Evolutionary conservation across 2,888 invertebrate genomes (phyloP), one percentile per base, ranked within the genome.

Genomic region (Oxytorus armatus): DNA sequence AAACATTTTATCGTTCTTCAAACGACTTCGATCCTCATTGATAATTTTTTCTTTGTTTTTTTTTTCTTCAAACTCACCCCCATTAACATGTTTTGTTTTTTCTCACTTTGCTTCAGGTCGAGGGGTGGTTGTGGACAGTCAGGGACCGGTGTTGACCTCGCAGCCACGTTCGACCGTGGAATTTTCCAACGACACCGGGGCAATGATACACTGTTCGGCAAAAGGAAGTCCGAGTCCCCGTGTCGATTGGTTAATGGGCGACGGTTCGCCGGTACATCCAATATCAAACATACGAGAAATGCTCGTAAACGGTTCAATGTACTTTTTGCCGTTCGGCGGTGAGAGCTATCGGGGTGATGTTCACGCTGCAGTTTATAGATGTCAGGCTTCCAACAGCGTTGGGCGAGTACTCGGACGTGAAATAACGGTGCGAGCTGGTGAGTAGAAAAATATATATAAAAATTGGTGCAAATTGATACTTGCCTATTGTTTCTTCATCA

Each of bases 361-460:
- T 72, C 98, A 98, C 92, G 94, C 96, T 63, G 95, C 96, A 85
- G 95, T 95, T 77, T 98, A 98, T 93, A 94, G 97, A 89, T 95
- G 94, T 85, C 91, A 91, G 85, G 92, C 92, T 1, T 92, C 92
- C 86, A 96, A 96, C 92, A 92, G 94, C 83, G 95, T 96, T 77
- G 97, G 97, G 42, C 94, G 94, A 70, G 94, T 98, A 65, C 94
- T 98, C 86, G 97, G 98, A 87, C 95, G 96, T 86, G 96, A 96
- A 90, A 96, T 98, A 85, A 96, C 96, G 89, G 96, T 98, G 77
- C 96, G 97, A 92, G 97, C 97, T 89, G 97, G 98, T 98, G 93
- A 94, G 94, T 72, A 42, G 10, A 53, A 39, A 23, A 8, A 16
- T 14, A 14, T 3, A 16, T 44, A 14, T 16, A 3, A 3, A 16